These are phyloP conservation scores for Zonitis immaculata DNA, from an alignment of 2,888 invertebrate genomes.

Conservation along the genomic window DNA sequence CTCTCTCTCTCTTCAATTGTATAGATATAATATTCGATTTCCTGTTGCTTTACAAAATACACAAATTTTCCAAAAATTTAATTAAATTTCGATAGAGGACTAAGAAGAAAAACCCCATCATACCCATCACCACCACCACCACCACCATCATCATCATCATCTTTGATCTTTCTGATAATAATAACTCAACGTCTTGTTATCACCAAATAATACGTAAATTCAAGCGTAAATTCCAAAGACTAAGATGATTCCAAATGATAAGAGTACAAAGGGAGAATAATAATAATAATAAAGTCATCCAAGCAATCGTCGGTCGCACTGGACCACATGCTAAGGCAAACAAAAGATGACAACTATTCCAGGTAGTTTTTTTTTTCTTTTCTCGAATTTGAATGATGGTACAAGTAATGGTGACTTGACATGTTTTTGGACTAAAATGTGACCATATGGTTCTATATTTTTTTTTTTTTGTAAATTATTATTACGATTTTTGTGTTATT, in stretches of 20 bases:
- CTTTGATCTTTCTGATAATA: not conserved
- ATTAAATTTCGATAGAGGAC: not conserved
- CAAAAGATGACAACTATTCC: constrained; percentile 3
- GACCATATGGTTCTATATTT: too few species aligned
- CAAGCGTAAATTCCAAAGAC: not conserved
- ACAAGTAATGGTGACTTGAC: constrained; percentile 19
- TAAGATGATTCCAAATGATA: not conserved
- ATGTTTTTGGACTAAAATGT: constrained; percentile 12
- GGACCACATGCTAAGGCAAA: not conserved
- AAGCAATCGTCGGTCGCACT: not conserved
- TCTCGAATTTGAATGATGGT: not conserved
- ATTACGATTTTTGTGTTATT: too few species aligned
- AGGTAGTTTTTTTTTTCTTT: constrained; percentile 14
- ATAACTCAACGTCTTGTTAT: not conserved
- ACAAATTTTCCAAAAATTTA: not conserved
- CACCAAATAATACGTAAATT: not conserved
- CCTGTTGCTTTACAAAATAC: not conserved
- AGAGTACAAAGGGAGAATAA: not conserved
- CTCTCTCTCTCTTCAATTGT: not conserved
- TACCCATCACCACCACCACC: too few species aligned
- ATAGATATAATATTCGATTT: not conserved
- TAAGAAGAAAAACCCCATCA: too few species aligned
- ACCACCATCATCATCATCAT: not conserved
- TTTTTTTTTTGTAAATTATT: too few species aligned
- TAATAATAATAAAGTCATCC: constrained; percentile 1